phyloP scores from a whole-genome alignment of 2,888 invertebrate species.

The Bugula neritina region DNA sequence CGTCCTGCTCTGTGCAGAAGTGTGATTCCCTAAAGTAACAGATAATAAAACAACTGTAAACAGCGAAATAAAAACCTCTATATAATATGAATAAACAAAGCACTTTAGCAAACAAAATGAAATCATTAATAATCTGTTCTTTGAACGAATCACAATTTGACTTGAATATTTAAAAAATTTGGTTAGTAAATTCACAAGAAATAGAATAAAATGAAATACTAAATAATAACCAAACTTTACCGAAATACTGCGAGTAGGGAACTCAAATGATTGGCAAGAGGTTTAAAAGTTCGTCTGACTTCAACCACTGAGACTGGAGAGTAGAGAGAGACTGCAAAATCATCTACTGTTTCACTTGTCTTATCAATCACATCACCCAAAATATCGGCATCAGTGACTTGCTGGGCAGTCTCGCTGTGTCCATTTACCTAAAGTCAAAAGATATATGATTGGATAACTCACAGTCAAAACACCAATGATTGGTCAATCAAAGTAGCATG shows the following conservation, averaged over 20 bases:
- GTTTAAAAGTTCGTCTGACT: background rate
- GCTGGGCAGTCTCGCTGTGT: background rate
- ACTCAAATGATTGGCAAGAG: background rate
- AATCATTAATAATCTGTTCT: too few species aligned
- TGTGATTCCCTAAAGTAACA: conserved; percentile 1
- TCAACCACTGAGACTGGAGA: background rate
- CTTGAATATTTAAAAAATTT: too few species aligned
- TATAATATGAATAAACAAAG: too few species aligned
- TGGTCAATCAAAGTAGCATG: too few species aligned
- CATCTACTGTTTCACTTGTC: conserved; percentile 18
- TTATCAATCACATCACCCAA: background rate
- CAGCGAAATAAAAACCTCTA: background rate
- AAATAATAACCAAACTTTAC: too few species aligned
- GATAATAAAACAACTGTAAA: background rate
- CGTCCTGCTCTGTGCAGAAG: background rate
- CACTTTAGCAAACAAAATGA: too few species aligned
- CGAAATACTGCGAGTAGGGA: background rate
- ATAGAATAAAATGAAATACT: too few species aligned
- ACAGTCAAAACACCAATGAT: too few species aligned
- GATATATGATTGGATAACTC: too few species aligned
- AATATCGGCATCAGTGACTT: background rate
- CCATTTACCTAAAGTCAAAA: background rate
- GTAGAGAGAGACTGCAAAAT: conserved; percentile 22
- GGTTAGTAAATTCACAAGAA: too few species aligned
- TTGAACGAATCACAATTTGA: too few species aligned